A percentile compares a stretch with the other conserved stretches of the same genome.
phyloP scores from a whole-genome alignment of 2,113 vertebrate genomes.

The Sorex araneus region DNA sequence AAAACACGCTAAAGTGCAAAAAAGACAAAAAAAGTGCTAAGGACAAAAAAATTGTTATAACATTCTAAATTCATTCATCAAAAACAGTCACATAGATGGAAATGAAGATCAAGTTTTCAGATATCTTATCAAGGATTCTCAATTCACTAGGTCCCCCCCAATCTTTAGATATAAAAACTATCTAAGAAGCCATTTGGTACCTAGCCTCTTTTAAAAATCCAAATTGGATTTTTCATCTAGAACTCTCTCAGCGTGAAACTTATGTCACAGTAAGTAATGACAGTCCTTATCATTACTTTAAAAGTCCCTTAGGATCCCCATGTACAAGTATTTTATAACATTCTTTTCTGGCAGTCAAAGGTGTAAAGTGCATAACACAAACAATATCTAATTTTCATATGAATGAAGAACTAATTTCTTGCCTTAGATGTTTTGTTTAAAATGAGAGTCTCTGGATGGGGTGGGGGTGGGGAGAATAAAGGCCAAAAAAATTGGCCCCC shows the following conservation, averaged over 20 bases:
- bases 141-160: not conserved
- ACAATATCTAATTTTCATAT: not conserved
- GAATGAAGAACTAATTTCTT: slow-evolving; percentile 10
- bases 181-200: not conserved
- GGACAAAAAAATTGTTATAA: not conserved
- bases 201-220: slow-evolving; percentile 32
- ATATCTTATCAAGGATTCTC: not conserved
- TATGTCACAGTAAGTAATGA: not conserved
- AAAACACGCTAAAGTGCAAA: not conserved
- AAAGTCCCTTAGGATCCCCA: not conserved
- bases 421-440: not conserved
- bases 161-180: not conserved
- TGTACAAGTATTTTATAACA: not conserved
- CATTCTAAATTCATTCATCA: not conserved
- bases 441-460: not conserved
- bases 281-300: not conserved
- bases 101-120: not conserved
- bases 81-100: not conserved
- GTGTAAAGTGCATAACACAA: not conserved
- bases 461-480: not conserved
- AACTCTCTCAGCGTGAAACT: not conserved
- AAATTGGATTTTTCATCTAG: not conserved
- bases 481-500: not conserved
- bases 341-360: not conserved
- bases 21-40: not conserved